Conservation (phyloP, 2,888 invertebrate species). For the Pedicia rivosa region DNA sequence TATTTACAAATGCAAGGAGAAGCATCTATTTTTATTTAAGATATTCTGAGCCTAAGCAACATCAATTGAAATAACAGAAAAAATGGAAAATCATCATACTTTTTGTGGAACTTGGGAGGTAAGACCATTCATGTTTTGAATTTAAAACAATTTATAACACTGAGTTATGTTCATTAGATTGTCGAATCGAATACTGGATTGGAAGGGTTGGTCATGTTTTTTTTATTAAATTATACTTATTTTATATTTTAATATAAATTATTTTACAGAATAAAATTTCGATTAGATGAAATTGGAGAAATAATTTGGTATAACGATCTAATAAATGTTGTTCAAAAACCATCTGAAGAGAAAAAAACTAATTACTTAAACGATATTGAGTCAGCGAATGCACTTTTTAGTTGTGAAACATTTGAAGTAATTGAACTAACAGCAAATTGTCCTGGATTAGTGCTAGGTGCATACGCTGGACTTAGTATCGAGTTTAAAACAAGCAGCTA, state of each 20-base stretch:
- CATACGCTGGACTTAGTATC: conserved; percentile 46
- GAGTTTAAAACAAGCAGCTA: conserved; percentile 40
- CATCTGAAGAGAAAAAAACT: conserved; percentile 17
- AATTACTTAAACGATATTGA: conserved; percentile 15
- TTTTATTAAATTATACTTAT: not conserved
- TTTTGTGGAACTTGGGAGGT: conserved; percentile 41
- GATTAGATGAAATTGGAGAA: conserved; percentile 43
- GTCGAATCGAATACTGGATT: conserved; percentile 22
- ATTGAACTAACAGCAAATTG: conserved; percentile 19
- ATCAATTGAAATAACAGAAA: conserved; percentile 5
- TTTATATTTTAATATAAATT: conserved; percentile 3
- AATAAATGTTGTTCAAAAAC: conserved; percentile 23
- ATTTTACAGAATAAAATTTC: conserved; percentile 27
- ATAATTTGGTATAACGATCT: conserved; percentile 42
- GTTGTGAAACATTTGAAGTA: conserved; percentile 50
- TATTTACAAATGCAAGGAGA: no score
- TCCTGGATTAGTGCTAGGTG: conserved; percentile 37
- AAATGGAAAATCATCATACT: conserved; percentile 28
- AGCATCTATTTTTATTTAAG: no score
- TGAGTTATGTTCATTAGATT: conserved; percentile 25
- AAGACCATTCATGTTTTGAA: conserved; percentile 16
- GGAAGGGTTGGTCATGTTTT: conserved; percentile 20
- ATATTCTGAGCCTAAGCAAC: no score
- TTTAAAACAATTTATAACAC: not conserved
- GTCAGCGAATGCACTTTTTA: conserved; percentile 39